Evolutionary conservation across 2,797 vertebrate genomes (phyloP).

Genomic region (Crocidura indochinensis): DNA sequence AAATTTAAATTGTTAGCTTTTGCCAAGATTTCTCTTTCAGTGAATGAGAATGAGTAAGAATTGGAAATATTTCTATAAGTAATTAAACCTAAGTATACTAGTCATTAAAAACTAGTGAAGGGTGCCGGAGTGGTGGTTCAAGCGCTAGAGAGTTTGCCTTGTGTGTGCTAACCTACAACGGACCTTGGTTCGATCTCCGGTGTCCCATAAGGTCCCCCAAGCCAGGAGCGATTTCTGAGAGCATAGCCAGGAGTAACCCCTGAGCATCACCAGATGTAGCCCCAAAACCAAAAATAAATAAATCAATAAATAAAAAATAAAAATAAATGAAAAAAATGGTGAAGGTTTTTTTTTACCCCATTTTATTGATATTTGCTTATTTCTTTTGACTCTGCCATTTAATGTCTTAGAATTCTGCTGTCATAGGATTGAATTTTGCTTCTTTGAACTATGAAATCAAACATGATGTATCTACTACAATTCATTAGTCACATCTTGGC

Average conservation of each 20-base stretch:
- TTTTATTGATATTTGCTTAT: slow-evolving; percentile 43
- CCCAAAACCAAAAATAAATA: too few species aligned
- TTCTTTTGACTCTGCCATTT: slow-evolving; percentile 37
- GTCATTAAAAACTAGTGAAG: slow-evolving; percentile 39
- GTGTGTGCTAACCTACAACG: too few species aligned
- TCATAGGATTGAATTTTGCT: slow-evolving; percentile 45
- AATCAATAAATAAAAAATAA: too few species aligned
- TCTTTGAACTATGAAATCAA: slow-evolving; percentile 51
- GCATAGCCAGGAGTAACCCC: too few species aligned
- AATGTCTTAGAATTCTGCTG: slow-evolving; percentile 54
- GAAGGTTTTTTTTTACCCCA: slow-evolving; percentile 47
- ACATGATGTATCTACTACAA: slow-evolving; percentile 46
- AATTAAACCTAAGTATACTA: slow-evolving; percentile 31
- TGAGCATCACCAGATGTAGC: too few species aligned
- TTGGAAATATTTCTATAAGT: slow-evolving; percentile 39
- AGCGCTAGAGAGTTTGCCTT: too few species aligned
- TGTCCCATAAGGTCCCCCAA: too few species aligned
- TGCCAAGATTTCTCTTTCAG: slow-evolving; percentile 17
- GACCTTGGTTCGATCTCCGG: too few species aligned
- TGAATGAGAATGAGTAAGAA: slow-evolving; percentile 51
- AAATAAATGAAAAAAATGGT: background rate
- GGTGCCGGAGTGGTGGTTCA: too few species aligned
- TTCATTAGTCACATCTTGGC: slow-evolving; percentile 33
- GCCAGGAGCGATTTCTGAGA: too few species aligned
- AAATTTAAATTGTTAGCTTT: slow-evolving; percentile 30